A percentile compares a stretch with the other conserved stretches of the same genome.
Evolutionary conservation across 92 coral and sea anemone species (phyloP).

Genomic region (Zoanthus sansibaricus): DNA sequence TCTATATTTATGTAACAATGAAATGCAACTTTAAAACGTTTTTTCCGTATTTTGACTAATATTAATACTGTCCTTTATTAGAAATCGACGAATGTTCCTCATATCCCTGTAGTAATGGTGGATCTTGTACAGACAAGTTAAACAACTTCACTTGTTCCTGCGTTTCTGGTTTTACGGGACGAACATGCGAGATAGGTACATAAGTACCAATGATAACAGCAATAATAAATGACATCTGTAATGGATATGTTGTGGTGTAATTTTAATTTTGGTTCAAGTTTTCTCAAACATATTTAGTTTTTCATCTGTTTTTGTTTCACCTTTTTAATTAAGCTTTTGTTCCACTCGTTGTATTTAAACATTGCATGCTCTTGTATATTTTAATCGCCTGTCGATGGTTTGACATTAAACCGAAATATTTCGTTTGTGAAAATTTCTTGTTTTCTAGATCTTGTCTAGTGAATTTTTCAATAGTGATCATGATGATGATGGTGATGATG

Average conservation of each 20-base stretch:
- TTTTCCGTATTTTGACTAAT: background rate
- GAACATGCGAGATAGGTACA: background rate
- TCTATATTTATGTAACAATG: too few species aligned
- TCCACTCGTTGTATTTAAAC: background rate
- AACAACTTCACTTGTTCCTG: constrained; percentile 4
- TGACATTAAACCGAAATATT: background rate
- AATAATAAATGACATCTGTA: too few species aligned
- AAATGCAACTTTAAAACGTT: too few species aligned
- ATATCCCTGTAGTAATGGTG: background rate
- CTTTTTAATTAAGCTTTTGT: background rate
- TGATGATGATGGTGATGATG: too few species aligned
- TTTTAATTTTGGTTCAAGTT: too few species aligned
- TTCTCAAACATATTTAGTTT: too few species aligned
- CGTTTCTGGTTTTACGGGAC: background rate
- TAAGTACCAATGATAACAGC: background rate
- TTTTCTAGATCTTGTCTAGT: background rate
- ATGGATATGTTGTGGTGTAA: too few species aligned
- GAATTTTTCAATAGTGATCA: too few species aligned
- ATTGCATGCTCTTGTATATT: background rate
- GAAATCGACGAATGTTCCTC: constrained; percentile 20
- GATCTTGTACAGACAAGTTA: background rate
- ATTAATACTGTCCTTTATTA: background rate
- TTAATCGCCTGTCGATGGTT: background rate
- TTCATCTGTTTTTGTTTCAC: too few species aligned
- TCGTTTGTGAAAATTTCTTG: background rate